A percentile compares a stretch with the other conserved stretches of the same genome.
Conservation (phyloP, 2,113 vertebrate genomes). For the Gymnobelideus leadbeateri region DNA sequence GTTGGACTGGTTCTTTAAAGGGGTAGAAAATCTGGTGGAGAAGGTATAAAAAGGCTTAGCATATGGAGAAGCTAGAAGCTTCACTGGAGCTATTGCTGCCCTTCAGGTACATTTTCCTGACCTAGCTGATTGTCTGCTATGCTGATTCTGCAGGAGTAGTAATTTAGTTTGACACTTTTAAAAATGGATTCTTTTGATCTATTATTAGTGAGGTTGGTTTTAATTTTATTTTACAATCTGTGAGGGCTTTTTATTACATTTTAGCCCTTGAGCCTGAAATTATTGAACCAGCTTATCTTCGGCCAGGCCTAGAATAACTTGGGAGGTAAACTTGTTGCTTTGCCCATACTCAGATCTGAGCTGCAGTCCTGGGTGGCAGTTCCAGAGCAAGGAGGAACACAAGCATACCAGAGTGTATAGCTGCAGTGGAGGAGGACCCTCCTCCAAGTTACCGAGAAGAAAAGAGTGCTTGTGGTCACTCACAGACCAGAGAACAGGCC, state of each 20-base stretch:
- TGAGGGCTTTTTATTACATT: neutral
- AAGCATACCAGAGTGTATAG: too few relatives aligned
- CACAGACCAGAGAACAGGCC: too few relatives aligned
- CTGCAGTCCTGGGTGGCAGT: too few relatives aligned
- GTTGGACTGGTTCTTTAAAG: neutral
- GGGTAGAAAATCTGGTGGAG: neutral
- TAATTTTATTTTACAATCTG: neutral
- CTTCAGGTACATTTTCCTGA: neutral
- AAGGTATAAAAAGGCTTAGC: neutral
- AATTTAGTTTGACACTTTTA: neutral
- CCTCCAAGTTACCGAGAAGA: too few relatives aligned
- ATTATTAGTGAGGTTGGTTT: neutral
- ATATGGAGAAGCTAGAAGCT: neutral
- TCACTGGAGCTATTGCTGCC: neutral
- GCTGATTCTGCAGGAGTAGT: neutral
- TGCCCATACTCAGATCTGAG: too few relatives aligned
- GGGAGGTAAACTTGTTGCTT: neutral
- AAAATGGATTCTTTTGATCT: neutral
- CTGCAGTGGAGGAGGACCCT: too few relatives aligned
- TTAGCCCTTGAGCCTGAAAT: neutral
- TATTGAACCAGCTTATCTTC: neutral
- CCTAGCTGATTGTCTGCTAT: too few relatives aligned
- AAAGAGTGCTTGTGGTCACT: too few relatives aligned
- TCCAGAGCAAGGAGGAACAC: too few relatives aligned
- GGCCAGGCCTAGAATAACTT: neutral